Conservation (phyloP, 2,888 invertebrate species). For the Nephrocerus scutellatus region DNA sequence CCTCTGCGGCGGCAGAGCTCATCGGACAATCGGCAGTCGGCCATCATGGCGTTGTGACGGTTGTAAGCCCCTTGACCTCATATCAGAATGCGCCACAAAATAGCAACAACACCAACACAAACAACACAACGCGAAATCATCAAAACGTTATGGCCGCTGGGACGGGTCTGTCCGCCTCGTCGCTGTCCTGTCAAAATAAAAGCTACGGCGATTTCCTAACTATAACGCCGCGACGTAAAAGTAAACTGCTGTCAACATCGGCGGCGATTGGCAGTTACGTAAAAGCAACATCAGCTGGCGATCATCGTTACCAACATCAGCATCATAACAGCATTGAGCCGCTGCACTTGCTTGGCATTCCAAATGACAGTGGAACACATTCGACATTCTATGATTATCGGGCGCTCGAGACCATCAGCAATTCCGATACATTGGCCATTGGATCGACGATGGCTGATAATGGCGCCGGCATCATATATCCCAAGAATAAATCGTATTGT, state of each 20-base stretch:
- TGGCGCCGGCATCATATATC: slow-evolving; percentile 29
- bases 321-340: slow-evolving; percentile 38
- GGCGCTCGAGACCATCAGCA: slow-evolving; percentile 39
- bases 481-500: slow-evolving; percentile 25
- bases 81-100: slow-evolving; percentile 17
- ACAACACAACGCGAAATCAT: slow-evolving; percentile 12
- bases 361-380: slow-evolving; percentile 26
- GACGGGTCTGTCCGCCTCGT: slow-evolving; percentile 5
- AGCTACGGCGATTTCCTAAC: slow-evolving; percentile 41
- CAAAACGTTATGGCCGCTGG: too few relatives aligned
- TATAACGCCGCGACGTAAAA: slow-evolving; percentile 37
- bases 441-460: slow-evolving; percentile 35
- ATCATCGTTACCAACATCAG: slow-evolving; percentile 28
- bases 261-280: slow-evolving; percentile 11
- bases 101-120: slow-evolving; percentile 10
- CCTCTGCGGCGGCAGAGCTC: slow-evolving; percentile 17
- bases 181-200: slow-evolving; percentile 34
- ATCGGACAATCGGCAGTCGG: too few relatives aligned
- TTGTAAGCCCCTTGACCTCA: slow-evolving; percentile 5
- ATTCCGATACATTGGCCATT: slow-evolving; percentile 40
- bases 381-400: slow-evolving; percentile 36
- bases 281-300: slow-evolving; percentile 6
- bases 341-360: slow-evolving; percentile 32
- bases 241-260: slow-evolving; percentile 26
- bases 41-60: too few relatives aligned